Evolutionary conservation across 2,113 vertebrate species (phyloP).

Genomic region (Anguilla japonica): DNA sequence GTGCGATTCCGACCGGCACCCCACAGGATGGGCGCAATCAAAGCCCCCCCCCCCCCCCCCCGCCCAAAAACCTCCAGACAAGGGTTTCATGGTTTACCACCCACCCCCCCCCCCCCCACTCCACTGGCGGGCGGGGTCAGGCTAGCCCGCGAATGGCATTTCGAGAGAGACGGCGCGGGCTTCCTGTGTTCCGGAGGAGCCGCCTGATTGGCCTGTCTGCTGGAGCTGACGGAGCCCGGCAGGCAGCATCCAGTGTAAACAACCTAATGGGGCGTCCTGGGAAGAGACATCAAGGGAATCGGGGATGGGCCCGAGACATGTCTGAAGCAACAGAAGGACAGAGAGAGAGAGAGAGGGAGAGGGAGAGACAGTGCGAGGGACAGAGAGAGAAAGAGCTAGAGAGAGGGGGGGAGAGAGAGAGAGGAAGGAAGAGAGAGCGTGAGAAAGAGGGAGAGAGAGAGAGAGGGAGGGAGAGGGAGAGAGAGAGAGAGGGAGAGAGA

Average conservation of each 20-base stretch:
- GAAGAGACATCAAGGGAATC: background rate
- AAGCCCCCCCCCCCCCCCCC: background rate
- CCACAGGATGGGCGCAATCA: background rate
- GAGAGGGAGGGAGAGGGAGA: no score
- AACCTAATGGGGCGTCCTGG: background rate
- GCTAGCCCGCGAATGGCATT: background rate
- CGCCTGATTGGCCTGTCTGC: background rate
- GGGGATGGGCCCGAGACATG: background rate
- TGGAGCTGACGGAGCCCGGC: background rate
- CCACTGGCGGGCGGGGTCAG: no score
- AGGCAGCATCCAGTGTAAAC: background rate
- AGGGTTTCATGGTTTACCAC: no score
- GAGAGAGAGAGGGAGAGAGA: no score
- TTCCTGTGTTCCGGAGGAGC: background rate
- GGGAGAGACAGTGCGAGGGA: no score
- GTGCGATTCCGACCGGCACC: background rate
- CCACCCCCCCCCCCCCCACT: background rate
- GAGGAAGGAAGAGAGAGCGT: no score
- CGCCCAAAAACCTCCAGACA: no score
- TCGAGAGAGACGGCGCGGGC: background rate
- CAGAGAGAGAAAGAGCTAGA: no score
- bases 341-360: no score
- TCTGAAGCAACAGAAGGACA: no score
- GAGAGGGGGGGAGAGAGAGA: no score
- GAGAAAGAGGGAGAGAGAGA: no score